Base-by-base conservation (phyloP, 2,113 vertebrate species). In the Scomber scombrus region DNA sequence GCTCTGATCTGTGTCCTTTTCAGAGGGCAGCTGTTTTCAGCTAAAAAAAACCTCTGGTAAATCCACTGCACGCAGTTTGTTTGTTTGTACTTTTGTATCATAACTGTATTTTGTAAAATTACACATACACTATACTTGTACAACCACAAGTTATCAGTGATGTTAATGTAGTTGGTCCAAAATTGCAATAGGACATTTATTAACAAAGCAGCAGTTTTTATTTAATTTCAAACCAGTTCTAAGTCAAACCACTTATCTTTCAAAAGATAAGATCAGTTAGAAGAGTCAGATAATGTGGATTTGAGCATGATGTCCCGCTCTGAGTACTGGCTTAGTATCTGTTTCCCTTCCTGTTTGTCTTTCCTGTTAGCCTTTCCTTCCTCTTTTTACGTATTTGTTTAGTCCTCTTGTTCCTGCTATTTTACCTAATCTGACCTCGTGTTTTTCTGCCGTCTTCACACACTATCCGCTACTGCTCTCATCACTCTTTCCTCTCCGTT, bases 261-360 rank as follows among this genome's bases (percentile, higher is more conserved):
- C 34, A 40, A 40, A 2, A 40, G 34, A 2, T 10, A 8, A 12
- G 49, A 54, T 47, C 18, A 43, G 21, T 67, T 16, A 40, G 5
- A 61, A 34, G 63, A n/a, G 45, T 6, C 11, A 12, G 29, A 60
- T 13, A 54, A 46, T 18, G 21, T 9, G 40, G 66, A 46, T 57
- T 0, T 7, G 65, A 49, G 31, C 49, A 10, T n/a, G 58, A 67
- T 10, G 50, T 62, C 64, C 49, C 12, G 0, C 68, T 65, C 46
- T 43, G 10, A 23, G 57, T 31, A 2, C 58, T 0, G 10, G 14
- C 68, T 71, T 2, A 26, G 50, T 75, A 78, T 87, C 64, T 3
- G 72, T 74, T 89, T 85, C 77, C 52, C 67, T 82, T 89, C 71
- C 83, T 63, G 77, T 81, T 84, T 82, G 43, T 57, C 21, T 62